Evolutionary conservation across 1,140 invertebrate genomes (phyloP), one percentile per base, ranked within the genome.

Genomic region (Heliothis virescens): DNA sequence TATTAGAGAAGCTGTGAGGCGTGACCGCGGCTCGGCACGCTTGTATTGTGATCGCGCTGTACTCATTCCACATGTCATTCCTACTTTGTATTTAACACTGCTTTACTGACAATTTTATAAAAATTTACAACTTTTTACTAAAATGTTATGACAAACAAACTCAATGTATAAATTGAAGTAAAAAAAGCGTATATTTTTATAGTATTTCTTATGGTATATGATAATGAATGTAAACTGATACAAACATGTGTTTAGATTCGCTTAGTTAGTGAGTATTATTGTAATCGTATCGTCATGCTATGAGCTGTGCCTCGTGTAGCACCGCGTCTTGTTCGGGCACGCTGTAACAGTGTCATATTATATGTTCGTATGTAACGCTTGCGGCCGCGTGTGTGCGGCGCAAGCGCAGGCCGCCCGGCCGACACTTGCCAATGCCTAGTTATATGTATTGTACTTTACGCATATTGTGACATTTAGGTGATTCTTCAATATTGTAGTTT

Each of bases 361-460:
- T 72, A 63, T 62, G 60, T 82, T 80, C 65, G 63, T 80, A 67
- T 79, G 60, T 80, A 2, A 9, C 18, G 41, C 48, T 3, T 34
- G 26, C 41, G 29, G 7, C 34, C 71, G 69, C 50, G 67, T 52
- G 82, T 65, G 75, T 21, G 82, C 47, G 53, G 10, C 69, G 48
- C n/a, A 57, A 76, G 81, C 76, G 52, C 82, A 59, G 57, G 85
- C 83, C 85, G 80, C 71, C 69, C 83, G 85, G 85, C 85, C 82
- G 82, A 85, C 88, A 91, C 91, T 93, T 93, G 92, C 92, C 91
- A 93, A 93, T 93, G 91, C 92, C 88, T 93, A 93, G 89, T 84
- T 90, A 80, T 90, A 90, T 26, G 21, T 26, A 26, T 84, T 60
- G 81, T 89, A 84, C 83, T 53, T 65, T 76, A 75, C 9, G 82